phyloP scores from a whole-genome alignment of 2,797 vertebrate genomes.

The Glossophaga mutica region DNA sequence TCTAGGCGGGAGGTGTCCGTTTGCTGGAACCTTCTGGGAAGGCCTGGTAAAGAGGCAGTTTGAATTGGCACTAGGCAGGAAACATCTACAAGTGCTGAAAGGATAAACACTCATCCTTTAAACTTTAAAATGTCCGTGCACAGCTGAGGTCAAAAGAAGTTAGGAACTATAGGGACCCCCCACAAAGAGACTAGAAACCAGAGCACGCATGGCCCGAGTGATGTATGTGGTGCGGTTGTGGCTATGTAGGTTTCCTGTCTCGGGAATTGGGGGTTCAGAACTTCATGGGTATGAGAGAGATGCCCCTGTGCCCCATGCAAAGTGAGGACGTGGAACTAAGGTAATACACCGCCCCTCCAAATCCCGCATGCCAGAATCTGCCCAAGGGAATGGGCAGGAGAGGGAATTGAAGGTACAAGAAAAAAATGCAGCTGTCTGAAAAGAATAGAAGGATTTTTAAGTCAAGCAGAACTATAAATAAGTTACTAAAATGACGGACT shows the following conservation, averaged over 20 bases:
- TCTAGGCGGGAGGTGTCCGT: accelerated
- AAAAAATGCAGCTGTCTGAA: not conserved
- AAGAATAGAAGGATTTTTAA: not conserved
- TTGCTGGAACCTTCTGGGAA: not conserved
- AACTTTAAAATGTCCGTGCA: too few species aligned
- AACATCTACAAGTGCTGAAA: not conserved
- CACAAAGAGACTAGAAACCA: not conserved
- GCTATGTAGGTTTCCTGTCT: not conserved
- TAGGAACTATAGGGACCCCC: too few species aligned
- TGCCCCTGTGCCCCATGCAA: not conserved
- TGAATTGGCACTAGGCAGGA: not conserved
- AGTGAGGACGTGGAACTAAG: not conserved
- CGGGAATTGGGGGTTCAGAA: not conserved
- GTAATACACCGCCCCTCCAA: not conserved
- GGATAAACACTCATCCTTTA: not conserved
- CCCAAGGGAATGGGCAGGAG: not conserved
- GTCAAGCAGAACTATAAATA: not conserved
- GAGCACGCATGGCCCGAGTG: not conserved
- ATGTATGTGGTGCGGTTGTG: not conserved
- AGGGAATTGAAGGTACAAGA: not conserved
- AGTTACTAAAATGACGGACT: not conserved
- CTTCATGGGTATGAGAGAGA: too few species aligned
- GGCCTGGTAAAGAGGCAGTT: not conserved
- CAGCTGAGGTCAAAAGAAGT: not conserved
- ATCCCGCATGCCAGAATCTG: not conserved